Percentiles rank a stretch among this genome's conserved stretches.
phyloP scores from a whole-genome alignment of 2,888 invertebrate genomes.

The Philopedon plagiatum region DNA sequence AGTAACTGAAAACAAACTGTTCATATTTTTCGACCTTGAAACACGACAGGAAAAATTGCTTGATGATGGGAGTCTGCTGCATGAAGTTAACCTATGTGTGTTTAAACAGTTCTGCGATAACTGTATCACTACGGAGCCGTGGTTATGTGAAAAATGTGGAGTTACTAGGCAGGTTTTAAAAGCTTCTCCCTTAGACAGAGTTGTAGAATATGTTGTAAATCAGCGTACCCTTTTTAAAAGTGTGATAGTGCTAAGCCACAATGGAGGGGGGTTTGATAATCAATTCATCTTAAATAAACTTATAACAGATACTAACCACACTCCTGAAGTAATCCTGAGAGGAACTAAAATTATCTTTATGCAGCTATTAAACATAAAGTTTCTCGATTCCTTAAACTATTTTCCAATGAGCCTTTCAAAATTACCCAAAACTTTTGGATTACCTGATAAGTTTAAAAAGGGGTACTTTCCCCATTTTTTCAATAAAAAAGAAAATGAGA shows the following conservation, averaged over 20 bases:
- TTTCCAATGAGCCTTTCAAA: no score
- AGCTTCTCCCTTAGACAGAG: background rate
- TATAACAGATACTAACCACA: background rate
- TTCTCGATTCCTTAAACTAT: no score
- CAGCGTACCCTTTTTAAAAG: background rate
- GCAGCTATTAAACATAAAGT: no score
- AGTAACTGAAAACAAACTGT: constrained; percentile 14
- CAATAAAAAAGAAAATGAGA: no score
- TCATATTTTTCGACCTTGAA: constrained; percentile 45
- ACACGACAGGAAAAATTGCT: constrained; percentile 26
- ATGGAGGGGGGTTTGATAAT: background rate
- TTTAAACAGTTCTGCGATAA: constrained; percentile 8
- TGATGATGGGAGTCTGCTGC: constrained; percentile 22
- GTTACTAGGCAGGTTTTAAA: background rate
- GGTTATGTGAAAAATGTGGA: background rate
- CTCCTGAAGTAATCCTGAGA: background rate
- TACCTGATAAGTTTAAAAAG: no score
- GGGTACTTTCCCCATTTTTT: no score
- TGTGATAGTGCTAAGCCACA: background rate
- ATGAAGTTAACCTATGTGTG: constrained; percentile 46
- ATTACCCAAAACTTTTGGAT: no score
- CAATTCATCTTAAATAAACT: background rate
- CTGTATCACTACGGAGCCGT: background rate
- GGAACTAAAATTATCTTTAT: no score
- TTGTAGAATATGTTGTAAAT: background rate